phyloP scores from a whole-genome alignment of 2,113 vertebrate genomes.

The Corythornis vintsioides region DNA sequence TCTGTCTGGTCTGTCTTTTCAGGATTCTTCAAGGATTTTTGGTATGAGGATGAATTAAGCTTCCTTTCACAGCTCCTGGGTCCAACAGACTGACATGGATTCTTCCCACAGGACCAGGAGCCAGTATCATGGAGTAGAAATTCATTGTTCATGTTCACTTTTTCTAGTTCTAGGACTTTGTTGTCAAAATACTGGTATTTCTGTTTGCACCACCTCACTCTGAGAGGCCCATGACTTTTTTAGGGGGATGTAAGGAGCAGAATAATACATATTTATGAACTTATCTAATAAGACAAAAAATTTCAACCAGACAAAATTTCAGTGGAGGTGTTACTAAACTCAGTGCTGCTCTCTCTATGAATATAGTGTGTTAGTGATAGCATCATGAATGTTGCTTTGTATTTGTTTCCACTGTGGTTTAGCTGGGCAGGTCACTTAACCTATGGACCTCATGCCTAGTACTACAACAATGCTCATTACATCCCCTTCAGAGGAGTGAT shows the following conservation, averaged over 20 bases:
- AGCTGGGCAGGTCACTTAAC: neutral
- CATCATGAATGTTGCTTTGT: neutral
- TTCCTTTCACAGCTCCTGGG: neutral
- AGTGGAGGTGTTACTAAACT: neutral
- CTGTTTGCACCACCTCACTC: neutral
- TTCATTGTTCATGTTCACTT: neutral
- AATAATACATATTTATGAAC: neutral
- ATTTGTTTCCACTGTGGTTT: neutral
- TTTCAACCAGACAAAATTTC: neutral
- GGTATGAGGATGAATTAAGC: neutral
- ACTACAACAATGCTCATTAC: neutral
- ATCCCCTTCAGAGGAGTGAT: neutral
- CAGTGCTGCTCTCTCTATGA: neutral
- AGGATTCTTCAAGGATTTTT: neutral
- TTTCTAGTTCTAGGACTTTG: neutral
- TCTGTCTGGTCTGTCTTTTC: neutral
- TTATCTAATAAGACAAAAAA: neutral
- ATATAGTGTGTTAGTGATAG: neutral
- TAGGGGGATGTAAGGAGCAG: neutral
- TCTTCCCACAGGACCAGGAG: neutral
- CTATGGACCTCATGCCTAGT: neutral
- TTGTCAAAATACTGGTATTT: neutral
- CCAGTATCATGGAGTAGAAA: neutral
- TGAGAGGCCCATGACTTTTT: neutral
- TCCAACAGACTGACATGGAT: neutral